These are phyloP conservation scores for Hippocampus guttulatus DNA, from an alignment of 2,113 vertebrate species.

Conservation along the genomic window DNA sequence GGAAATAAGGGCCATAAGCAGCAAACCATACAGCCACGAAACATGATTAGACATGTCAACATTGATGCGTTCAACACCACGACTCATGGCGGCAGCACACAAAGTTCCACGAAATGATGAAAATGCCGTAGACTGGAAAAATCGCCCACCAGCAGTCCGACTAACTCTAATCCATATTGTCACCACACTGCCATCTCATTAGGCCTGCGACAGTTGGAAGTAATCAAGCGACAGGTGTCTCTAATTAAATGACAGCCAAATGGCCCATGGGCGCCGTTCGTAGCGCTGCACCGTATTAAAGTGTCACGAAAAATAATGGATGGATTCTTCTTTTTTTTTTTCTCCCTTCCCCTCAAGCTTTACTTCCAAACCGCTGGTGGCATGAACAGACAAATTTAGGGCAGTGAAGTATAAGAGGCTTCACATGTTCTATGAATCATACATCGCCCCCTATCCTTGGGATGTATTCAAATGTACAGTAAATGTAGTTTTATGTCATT, in stretches of 20 bases:
- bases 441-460: background rate
- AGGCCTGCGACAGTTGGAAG: conserved; percentile 44
- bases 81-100: conserved; percentile 24
- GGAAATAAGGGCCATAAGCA: conserved; percentile 41
- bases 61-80: conserved; percentile 44
- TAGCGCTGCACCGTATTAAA: conserved; percentile 12
- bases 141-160: background rate
- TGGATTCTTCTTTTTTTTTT: conserved; percentile 19
- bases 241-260: conserved; percentile 37
- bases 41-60: conserved; percentile 40
- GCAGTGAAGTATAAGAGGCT: conserved; percentile 9
- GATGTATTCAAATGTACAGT: background rate
- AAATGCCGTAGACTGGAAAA: conserved; percentile 5
- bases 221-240: conserved; percentile 51
- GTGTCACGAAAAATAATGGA: conserved; percentile 28
- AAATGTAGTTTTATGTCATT: background rate
- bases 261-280: conserved; percentile 16
- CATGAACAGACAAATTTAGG: conserved; percentile 12
- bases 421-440: conserved; percentile 8
- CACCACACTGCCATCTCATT: conserved; percentile 18
- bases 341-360: background rate
- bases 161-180: conserved; percentile 24
- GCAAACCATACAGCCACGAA: conserved; percentile 27
- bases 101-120: conserved; percentile 25
- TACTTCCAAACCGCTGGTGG: conserved; percentile 4